These are phyloP conservation scores for Acronicta leporina DNA, from an alignment of 2,888 invertebrate species.

Conservation along the genomic window DNA sequence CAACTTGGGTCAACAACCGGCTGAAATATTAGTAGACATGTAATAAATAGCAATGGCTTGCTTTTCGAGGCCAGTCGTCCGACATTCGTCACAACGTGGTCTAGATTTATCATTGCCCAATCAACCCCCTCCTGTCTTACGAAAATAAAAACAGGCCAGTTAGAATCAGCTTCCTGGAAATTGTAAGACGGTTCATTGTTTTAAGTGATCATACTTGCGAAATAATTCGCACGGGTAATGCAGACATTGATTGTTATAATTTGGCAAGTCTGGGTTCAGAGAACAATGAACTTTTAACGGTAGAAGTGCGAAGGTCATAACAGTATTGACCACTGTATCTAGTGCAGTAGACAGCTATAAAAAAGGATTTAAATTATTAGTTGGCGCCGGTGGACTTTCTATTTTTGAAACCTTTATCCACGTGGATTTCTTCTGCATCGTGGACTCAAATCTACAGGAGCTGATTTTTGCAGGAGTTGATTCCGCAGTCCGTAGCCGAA, in stretches of 20 bases:
- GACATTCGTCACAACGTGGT: constrained; percentile 19
- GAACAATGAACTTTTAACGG: constrained; percentile 65
- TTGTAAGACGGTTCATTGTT: constrained; percentile 63
- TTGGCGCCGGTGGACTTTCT: no score
- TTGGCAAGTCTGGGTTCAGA: constrained; percentile 41
- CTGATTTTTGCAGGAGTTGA: no score
- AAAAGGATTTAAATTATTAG: no score
- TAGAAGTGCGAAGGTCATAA: constrained; percentile 41
- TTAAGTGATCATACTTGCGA: constrained; percentile 51
- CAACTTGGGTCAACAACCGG: not conserved
- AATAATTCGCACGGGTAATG: constrained; percentile 52
- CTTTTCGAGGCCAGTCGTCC: constrained; percentile 21
- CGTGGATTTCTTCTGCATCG: no score
- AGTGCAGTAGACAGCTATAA: not conserved
- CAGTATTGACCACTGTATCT: constrained; percentile 14
- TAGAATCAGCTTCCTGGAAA: constrained; percentile 62
- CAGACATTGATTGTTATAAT: constrained; percentile 50
- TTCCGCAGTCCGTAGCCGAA: no score
- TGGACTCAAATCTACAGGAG: no score
- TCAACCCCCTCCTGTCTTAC: constrained; percentile 37
- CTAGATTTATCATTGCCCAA: constrained; percentile 34
- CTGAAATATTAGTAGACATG: constrained; percentile 9
- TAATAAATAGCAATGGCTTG: not conserved
- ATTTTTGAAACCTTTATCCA: no score
- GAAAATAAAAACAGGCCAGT: constrained; percentile 41